Percentiles rank a stretch among this genome's conserved stretches.
phyloP scores from a whole-genome alignment of 2,888 invertebrate species.

The Eupithecia subfuscata region DNA sequence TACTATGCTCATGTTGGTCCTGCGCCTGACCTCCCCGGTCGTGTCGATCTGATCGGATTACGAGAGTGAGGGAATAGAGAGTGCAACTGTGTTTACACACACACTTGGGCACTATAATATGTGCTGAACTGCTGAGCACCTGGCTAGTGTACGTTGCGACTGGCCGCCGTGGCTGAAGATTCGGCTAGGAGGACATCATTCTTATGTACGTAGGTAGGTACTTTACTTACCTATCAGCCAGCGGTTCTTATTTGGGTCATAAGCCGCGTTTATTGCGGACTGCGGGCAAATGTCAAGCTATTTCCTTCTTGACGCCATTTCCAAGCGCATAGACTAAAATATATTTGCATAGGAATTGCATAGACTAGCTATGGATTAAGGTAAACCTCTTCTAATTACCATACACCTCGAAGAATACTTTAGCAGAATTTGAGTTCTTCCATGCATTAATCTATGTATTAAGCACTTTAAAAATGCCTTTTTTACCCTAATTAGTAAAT shows the following conservation, averaged over 20 bases:
- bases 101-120: no score
- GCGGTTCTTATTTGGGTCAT: neutral
- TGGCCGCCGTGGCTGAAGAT: no score
- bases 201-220: no score
- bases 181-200: no score
- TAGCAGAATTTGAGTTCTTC: neutral
- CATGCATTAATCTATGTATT: neutral
- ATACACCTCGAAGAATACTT: neutral
- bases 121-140: no score
- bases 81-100: no score
- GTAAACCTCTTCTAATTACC: neutral
- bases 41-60: no score
- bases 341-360: constrained; percentile 41
- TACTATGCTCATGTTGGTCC: neutral
- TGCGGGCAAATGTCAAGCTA: constrained; percentile 38
- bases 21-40: no score
- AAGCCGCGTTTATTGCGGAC: constrained; percentile 15
- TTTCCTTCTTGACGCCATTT: constrained; percentile 21
- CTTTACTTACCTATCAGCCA: neutral
- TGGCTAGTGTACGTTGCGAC: no score
- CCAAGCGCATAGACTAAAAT: constrained; percentile 32
- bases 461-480: no score
- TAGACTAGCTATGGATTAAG: constrained; percentile 26
- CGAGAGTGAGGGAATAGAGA: no score
- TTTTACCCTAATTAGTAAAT: no score